Conservation (phyloP, 2,888 invertebrate genomes). For the Phalangium opilio region DNA sequence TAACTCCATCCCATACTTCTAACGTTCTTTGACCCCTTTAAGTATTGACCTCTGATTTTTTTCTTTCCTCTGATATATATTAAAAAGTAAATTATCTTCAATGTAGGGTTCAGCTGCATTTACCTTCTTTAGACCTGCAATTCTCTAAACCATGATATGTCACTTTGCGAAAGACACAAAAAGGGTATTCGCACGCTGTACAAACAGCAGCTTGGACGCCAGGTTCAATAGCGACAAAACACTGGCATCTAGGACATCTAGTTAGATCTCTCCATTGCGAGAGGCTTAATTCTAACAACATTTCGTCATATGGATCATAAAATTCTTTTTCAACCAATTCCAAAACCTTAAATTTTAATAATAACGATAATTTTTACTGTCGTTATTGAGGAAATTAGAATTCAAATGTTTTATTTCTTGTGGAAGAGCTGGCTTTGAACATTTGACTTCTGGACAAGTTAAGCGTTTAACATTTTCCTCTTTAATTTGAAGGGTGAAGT, state of each 20-base stretch:
- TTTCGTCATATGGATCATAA: slow-evolving; percentile 41
- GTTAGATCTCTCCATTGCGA: slow-evolving; percentile 43
- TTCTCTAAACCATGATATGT: slow-evolving; percentile 45
- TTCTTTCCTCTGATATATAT: slow-evolving; percentile 33
- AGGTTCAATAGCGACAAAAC: slow-evolving; percentile 40
- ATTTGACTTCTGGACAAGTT: slow-evolving; percentile 40
- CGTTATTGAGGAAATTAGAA: too few relatives aligned
- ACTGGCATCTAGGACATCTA: slow-evolving; percentile 46
- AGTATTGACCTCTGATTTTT: slow-evolving; percentile 37
- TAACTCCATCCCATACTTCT: slow-evolving; percentile 41
- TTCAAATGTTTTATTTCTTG: slow-evolving; percentile 39
- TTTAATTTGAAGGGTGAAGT: slow-evolving; percentile 40
- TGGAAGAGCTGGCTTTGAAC: slow-evolving; percentile 38
- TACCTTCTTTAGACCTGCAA: slow-evolving; percentile 35
- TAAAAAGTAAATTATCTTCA: neutral
- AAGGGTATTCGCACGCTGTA: slow-evolving; percentile 41
- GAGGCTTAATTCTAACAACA: slow-evolving; percentile 39
- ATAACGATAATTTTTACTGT: too few relatives aligned
- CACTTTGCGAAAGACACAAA: slow-evolving; percentile 44
- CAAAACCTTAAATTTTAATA: slow-evolving; percentile 35
- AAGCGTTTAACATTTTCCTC: slow-evolving; percentile 39
- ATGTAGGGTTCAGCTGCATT: slow-evolving; percentile 11
- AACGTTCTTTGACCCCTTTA: slow-evolving; percentile 31
- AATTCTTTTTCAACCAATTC: slow-evolving; percentile 38
- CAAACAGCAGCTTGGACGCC: slow-evolving; percentile 39